Conservation (phyloP, 1,140 invertebrate species). For the Argopecten irradians region DNA sequence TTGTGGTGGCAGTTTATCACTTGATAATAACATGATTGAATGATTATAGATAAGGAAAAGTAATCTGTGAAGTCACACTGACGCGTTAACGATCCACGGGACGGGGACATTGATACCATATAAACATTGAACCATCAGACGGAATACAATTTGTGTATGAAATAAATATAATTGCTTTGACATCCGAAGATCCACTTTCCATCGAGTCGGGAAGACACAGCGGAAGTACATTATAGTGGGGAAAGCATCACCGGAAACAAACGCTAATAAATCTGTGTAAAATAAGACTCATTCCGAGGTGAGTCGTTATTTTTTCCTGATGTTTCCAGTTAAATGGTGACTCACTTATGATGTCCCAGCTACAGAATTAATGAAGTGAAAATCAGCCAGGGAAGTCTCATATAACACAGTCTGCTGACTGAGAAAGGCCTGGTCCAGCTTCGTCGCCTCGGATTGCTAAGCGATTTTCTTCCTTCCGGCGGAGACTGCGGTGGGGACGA, state of each 20-base stretch:
- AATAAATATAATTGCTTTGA: constrained; percentile 12
- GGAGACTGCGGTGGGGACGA: neutral
- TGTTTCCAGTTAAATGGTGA: constrained; percentile 9
- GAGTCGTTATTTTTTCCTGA: constrained; percentile 17
- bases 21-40: constrained; percentile 1
- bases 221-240: neutral
- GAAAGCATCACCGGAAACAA: constrained; percentile 9
- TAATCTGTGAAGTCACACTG: neutral
- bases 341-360: neutral
- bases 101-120: neutral
- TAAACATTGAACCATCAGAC: neutral
- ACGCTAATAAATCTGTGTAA: neutral
- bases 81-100: neutral
- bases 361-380: constrained; percentile 18
- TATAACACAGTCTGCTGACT: neutral
- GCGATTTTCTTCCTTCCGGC: constrained; percentile 4
- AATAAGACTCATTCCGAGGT: neutral
- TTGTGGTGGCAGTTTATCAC: neutral
- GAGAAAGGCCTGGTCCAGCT: neutral
- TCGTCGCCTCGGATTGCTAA: constrained; percentile 12
- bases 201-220: neutral
- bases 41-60: neutral
- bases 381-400: neutral
- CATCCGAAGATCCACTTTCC: constrained; percentile 5
- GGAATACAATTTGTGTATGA: neutral